Base-by-base conservation (phyloP, 1,140 invertebrate species). In the Solenopsis fugax region DNA sequence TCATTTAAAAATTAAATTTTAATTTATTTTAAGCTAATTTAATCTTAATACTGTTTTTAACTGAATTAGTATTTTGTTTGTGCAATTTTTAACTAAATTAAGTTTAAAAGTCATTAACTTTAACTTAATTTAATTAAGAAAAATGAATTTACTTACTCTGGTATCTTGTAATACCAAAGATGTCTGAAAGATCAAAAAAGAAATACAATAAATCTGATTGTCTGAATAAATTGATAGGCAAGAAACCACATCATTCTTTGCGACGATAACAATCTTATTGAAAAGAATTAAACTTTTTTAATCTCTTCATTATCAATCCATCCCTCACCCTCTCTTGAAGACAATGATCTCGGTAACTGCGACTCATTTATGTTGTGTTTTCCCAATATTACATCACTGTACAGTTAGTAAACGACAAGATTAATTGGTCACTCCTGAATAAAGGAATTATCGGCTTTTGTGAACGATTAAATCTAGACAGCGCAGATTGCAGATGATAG, bases 291-390 rank as follows among this genome's bases (percentile, higher is more conserved):
- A 84, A 73, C 18, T 16, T 58, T 21, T 67, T 67, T 21, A 67
- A 67, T 65, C 16, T 12, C 48, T 12, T 13, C 12, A n/a, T 41
- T 29, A 16, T 7, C 4, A 29, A 29, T 45, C 41, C 9, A 1
- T 45, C 41, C 9, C n/a, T 56, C 29, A 16, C 4, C 4, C 24
- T 64, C 45, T 64, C 3, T 34, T 13, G 18, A 41, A 54, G 18
- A 34, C 45, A 24, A 58, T 13, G 21, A 72, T 71, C 6, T 45
- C 12, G 50, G 9, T 24, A 5, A 62, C 9, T 60, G 41, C 13
- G 24, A 82, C 45, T 60, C 6, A n/a, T n/a, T n/a, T 24, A 29
- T 45, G 50, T 73, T 84, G 69, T 84, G 41, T 73, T 75, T 73
- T 60, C 7, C n/a, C 18, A 1, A 16, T 1, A 72, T 82, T 73